These are phyloP conservation scores for Hetaerina americana DNA, from an alignment of 1,140 invertebrate species.

Conservation along the genomic window DNA sequence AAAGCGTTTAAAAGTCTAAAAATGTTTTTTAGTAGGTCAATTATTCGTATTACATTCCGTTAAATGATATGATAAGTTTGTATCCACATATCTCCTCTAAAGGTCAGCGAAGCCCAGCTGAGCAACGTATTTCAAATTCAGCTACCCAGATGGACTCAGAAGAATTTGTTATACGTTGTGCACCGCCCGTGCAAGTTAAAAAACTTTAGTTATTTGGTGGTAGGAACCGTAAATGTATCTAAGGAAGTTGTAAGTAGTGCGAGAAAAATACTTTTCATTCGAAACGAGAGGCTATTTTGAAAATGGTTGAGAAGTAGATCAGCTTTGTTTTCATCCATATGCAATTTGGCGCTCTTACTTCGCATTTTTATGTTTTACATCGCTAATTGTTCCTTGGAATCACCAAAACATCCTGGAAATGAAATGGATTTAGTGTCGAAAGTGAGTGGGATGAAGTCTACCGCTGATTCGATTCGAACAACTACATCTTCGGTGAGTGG, in stretches of 20 bases:
- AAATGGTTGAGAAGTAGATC: not conserved
- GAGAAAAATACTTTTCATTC: not conserved
- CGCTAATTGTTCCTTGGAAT: not conserved
- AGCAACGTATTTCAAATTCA: not conserved
- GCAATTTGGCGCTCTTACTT: not conserved
- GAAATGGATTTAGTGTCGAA: not conserved
- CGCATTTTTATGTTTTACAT: not conserved
- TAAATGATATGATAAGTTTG: not conserved
- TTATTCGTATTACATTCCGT: too few relatives aligned
- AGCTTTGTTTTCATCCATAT: not conserved
- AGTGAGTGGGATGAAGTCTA: not conserved
- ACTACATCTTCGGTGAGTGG: not conserved
- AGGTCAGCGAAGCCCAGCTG: not conserved
- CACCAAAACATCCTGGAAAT: not conserved
- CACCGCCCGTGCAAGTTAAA: not conserved
- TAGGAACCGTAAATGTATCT: not conserved
- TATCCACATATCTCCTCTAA: not conserved
- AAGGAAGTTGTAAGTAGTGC: not conserved
- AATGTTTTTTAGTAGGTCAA: not conserved
- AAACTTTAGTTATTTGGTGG: not conserved
- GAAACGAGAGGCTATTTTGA: not conserved
- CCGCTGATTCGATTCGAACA: not conserved
- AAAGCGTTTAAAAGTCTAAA: not conserved
- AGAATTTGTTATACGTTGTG: not conserved
- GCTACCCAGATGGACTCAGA: not conserved